phyloP scores from a whole-genome alignment of 2,797 vertebrate species.

The Pelochelys cantorii region DNA sequence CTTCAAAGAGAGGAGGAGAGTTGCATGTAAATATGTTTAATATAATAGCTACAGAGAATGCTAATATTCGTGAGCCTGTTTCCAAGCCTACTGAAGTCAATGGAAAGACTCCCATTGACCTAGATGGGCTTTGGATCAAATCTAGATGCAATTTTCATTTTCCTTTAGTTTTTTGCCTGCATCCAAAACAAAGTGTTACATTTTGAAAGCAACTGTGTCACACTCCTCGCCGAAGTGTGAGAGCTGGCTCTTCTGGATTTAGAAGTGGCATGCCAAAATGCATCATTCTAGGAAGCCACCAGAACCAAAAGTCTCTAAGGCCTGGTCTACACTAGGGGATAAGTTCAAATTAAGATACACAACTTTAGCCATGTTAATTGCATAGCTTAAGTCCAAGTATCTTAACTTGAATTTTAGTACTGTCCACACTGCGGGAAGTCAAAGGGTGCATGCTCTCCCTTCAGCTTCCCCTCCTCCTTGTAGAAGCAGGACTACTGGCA shows the following conservation, averaged over 20 bases:
- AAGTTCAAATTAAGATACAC: too few relatives aligned
- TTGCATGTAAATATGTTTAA: background rate
- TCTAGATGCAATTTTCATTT: background rate
- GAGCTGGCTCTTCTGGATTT: background rate
- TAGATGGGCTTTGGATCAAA: fast-evolving
- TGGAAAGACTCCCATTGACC: background rate
- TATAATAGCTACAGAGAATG: background rate
- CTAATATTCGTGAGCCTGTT: background rate
- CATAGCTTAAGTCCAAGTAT: too few relatives aligned
- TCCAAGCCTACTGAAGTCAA: background rate
- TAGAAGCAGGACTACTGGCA: too few relatives aligned
- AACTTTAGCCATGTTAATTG: too few relatives aligned
- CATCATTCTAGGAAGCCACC: background rate
- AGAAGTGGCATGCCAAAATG: background rate
- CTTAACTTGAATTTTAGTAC: too few relatives aligned
- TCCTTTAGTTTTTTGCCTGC: background rate
- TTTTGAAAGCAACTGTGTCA: background rate
- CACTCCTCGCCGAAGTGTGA: background rate
- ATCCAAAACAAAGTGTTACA: background rate
- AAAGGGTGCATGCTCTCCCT: too few relatives aligned
- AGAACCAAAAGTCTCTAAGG: background rate
- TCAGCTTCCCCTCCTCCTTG: too few relatives aligned
- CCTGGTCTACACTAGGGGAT: too few relatives aligned
- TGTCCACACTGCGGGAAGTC: too few relatives aligned
- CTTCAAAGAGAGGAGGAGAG: background rate